Conservation (phyloP, 2,113 vertebrate species). For the Laticauda laticaudata region DNA sequence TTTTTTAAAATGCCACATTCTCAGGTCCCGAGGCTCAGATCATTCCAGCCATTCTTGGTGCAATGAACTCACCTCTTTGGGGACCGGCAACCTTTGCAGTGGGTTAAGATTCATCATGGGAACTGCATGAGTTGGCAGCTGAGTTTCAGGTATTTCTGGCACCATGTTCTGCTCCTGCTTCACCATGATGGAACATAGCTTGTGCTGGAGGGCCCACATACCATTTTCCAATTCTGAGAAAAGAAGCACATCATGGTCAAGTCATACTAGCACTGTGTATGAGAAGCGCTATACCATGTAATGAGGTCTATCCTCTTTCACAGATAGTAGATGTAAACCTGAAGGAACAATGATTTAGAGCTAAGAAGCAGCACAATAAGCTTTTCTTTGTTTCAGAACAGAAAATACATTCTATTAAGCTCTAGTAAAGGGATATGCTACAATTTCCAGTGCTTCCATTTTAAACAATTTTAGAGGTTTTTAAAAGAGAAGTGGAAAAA, state of each 20-base stretch:
- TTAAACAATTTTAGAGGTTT: neutral
- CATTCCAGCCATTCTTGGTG: neutral
- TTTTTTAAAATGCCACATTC: neutral
- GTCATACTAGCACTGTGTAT: conserved; percentile 12
- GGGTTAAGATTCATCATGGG: conserved; percentile 81
- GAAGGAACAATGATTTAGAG: neutral
- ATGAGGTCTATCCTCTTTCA: neutral
- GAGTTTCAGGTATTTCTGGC: conserved; percentile 73
- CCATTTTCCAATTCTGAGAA: conserved; percentile 79
- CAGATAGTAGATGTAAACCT: neutral
- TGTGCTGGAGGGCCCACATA: conserved; percentile 91
- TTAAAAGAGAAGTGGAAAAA: neutral
- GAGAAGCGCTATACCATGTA: conserved; percentile 31
- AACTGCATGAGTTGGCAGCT: conserved; percentile 67
- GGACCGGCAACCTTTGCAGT: conserved; percentile 78
- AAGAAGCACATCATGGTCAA: conserved; percentile 52
- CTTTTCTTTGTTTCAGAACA: neutral
- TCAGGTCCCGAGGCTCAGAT: neutral
- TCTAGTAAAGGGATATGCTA: neutral
- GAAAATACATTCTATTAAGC: neutral
- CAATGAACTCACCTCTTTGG: conserved; percentile 77
- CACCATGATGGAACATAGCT: conserved; percentile 92
- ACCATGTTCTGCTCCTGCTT: conserved; percentile 88
- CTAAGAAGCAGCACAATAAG: neutral
- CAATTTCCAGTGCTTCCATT: neutral